Conservation (phyloP, 2,113 vertebrate species). For the Eurypyga helias region DNA sequence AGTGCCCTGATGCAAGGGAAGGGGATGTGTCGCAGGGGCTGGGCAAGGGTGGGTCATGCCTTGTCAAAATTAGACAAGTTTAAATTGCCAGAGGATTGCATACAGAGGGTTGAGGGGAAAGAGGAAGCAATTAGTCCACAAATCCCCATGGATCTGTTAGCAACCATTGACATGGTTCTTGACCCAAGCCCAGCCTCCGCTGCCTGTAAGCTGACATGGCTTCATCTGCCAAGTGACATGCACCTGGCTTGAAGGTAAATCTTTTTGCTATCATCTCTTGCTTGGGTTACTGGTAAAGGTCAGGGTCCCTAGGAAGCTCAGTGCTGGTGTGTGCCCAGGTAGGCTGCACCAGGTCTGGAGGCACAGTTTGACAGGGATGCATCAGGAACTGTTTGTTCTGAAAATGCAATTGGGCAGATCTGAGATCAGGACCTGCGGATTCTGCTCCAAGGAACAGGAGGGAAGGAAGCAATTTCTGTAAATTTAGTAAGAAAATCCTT, state of each 20-base stretch:
- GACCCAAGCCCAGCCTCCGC: not conserved
- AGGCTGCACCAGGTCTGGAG: not conserved
- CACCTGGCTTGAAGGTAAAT: not conserved
- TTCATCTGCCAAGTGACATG: not conserved
- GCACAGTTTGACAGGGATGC: fast-evolving
- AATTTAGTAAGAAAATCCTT: slow-evolving; percentile 62
- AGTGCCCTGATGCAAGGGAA: not conserved
- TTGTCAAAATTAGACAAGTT: not conserved
- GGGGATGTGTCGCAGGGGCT: not conserved
- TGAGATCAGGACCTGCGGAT: slow-evolving; percentile 3
- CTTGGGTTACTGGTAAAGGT: not conserved
- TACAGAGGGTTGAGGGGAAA: not conserved
- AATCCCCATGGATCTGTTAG: not conserved
- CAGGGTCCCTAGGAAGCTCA: fast-evolving
- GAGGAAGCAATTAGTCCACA: not conserved
- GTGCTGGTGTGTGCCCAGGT: not conserved
- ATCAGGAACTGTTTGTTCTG: not conserved
- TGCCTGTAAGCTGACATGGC: not conserved
- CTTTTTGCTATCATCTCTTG: not conserved
- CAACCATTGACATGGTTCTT: not conserved
- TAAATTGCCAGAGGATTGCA: not conserved
- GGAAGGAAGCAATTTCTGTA: slow-evolving; percentile 64
- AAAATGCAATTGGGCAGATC: not conserved
- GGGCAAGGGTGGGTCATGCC: not conserved
- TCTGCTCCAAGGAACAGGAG: not conserved